Conservation (phyloP, 2,797 vertebrate genomes). For the Danio jaintianensis region DNA sequence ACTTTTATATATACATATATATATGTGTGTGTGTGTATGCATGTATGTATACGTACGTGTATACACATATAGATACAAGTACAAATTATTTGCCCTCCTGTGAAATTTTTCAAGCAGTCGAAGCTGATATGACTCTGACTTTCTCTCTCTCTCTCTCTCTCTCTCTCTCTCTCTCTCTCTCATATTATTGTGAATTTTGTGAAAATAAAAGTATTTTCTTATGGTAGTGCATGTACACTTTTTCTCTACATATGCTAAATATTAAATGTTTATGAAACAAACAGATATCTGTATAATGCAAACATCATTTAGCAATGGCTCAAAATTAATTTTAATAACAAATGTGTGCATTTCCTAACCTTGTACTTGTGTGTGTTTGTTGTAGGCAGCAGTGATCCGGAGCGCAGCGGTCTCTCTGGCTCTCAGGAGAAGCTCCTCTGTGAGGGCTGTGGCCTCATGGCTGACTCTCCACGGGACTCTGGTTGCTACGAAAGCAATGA, state of each 20-base stretch:
- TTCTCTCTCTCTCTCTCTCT: no score
- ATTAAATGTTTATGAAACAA: neutral
- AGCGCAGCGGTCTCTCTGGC: constrained; percentile 83
- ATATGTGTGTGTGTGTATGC: no score
- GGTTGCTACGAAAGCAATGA: constrained; percentile 99
- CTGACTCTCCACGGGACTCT: constrained; percentile 94
- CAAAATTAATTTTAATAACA: no score
- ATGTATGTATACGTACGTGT: no score
- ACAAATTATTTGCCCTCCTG: no score
- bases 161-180: no score
- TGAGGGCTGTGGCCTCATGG: constrained; percentile 84
- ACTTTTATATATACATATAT: no score
- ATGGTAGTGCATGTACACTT: neutral
- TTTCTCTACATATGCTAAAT: neutral
- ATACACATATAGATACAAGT: no score
- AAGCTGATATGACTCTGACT: no score
- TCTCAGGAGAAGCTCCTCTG: constrained; percentile 96
- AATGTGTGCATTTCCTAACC: neutral
- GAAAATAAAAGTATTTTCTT: no score
- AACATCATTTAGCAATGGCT: neutral
- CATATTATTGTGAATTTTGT: no score
- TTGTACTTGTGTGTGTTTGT: constrained; percentile 42
- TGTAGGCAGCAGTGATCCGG: constrained; percentile 93
- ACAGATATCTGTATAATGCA: neutral
- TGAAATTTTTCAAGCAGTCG: no score